Percentiles rank a stretch among this genome's conserved stretches.
These are phyloP conservation scores for Tenthredo livida DNA, from an alignment of 2,888 invertebrate species.

Conservation along the genomic window DNA sequence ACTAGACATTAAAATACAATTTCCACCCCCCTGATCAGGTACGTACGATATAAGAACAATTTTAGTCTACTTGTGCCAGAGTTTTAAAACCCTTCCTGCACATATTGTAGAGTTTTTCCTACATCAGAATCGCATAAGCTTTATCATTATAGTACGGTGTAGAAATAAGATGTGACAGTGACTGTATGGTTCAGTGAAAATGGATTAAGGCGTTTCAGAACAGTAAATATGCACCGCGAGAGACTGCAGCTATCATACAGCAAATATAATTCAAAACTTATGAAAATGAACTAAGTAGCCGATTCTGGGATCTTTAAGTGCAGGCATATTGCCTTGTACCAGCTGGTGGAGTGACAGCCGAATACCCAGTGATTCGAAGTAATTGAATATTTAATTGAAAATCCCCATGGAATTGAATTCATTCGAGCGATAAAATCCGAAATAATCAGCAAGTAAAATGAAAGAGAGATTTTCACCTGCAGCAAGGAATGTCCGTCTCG, in stretches of 20 bases:
- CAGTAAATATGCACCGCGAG: no score
- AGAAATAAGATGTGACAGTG: no score
- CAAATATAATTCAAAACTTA: not conserved
- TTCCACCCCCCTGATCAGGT: not conserved
- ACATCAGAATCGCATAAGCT: no score
- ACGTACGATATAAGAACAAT: not conserved
- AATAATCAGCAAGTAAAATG: conserved; percentile 1
- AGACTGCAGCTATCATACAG: not conserved
- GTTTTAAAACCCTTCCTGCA: not conserved
- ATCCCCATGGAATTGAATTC: not conserved
- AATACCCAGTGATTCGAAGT: conserved; percentile 22
- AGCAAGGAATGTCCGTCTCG: not conserved
- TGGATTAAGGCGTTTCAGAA: no score
- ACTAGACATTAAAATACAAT: conserved; percentile 2
- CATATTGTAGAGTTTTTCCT: not conserved
- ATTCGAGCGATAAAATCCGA: not conserved
- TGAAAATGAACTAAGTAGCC: conserved; percentile 2
- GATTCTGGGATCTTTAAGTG: not conserved
- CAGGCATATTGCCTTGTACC: not conserved
- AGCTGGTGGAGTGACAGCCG: not conserved
- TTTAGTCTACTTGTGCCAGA: not conserved
- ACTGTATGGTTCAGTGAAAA: no score
- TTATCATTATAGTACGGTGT: no score
- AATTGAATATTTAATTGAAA: conserved; percentile 44
- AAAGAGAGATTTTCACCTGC: not conserved